A percentile compares a stretch with the other conserved stretches of the same genome.
These are phyloP conservation scores for Sebastes flavidus DNA, from an alignment of 2,797 vertebrate species.

Conservation along the genomic window DNA sequence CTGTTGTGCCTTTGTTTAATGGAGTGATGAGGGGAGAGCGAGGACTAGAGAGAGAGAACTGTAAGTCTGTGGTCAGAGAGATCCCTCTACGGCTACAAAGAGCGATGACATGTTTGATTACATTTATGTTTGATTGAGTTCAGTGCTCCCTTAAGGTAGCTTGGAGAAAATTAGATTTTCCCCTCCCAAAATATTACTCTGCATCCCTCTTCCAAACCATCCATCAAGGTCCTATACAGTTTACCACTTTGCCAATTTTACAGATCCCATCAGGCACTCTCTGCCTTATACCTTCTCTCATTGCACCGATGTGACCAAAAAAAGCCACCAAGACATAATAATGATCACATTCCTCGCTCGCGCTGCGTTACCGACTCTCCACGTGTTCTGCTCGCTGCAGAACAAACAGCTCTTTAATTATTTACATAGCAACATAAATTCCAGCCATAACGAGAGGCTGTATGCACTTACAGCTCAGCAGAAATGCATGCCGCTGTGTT, in stretches of 20 bases:
- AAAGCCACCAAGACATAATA: constrained; percentile 16
- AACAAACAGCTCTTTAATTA: constrained; percentile 64
- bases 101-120: constrained; percentile 80
- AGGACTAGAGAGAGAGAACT: background rate
- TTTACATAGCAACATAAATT: constrained; percentile 60
- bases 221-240: constrained; percentile 67
- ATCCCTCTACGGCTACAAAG: constrained; percentile 70
- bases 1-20: constrained; percentile 53
- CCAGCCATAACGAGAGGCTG: constrained; percentile 28
- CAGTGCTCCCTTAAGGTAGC: constrained; percentile 76
- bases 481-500: constrained; percentile 31
- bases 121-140: constrained; percentile 80
- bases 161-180: constrained; percentile 80
- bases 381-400: constrained; percentile 28
- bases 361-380: background rate
- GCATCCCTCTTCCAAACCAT: constrained; percentile 60
- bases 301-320: constrained; percentile 27
- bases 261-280: constrained; percentile 48
- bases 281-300: constrained; percentile 23
- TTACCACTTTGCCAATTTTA: constrained; percentile 73
- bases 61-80: constrained; percentile 34
- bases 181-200: constrained; percentile 73
- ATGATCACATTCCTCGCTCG: constrained; percentile 13
- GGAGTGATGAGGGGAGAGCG: constrained; percentile 22
- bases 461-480: constrained; percentile 21